Evolutionary conservation across 1,140 invertebrate genomes (phyloP).

Genomic region (Oryzaephilus surinamensis): DNA sequence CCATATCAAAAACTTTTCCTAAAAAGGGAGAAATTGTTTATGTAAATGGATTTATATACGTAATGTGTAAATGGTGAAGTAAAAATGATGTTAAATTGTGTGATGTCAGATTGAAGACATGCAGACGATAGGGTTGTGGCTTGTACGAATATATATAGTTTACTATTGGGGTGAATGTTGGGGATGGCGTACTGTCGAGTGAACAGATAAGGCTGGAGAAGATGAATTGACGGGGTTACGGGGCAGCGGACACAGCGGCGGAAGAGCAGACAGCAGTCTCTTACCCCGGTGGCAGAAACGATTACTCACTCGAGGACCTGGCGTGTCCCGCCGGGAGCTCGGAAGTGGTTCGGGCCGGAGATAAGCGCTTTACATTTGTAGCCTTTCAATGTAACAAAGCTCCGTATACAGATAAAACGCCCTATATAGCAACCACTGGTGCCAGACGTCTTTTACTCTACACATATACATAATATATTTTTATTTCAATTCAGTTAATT

Average conservation of each 20-base stretch:
- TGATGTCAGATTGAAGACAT: too few species aligned
- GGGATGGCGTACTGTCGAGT: conserved; percentile 12
- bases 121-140: too few species aligned
- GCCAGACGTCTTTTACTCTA: too few species aligned
- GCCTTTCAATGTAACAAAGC: conserved; percentile 24
- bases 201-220: conserved; percentile 26
- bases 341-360: conserved; percentile 31
- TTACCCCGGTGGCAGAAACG: conserved; percentile 31
- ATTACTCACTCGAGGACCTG: conserved; percentile 32
- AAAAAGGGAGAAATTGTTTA: too few species aligned
- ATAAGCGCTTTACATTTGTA: conserved; percentile 36
- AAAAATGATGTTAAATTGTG: too few species aligned
- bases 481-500: conserved; percentile 11
- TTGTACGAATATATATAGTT: too few species aligned
- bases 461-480: too few species aligned
- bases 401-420: too few species aligned
- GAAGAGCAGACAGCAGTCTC: conserved; percentile 35
- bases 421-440: too few species aligned
- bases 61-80: too few species aligned
- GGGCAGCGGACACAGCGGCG: conserved; percentile 30
- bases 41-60: too few species aligned
- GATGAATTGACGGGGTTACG: conserved; percentile 34
- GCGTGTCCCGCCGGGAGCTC: conserved; percentile 21
- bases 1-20: too few species aligned
- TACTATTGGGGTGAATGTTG: conserved; percentile 13